These are phyloP conservation scores for Caenorhabditis imperialis DNA, from an alignment of 2,888 invertebrate genomes.

Conservation along the genomic window DNA sequence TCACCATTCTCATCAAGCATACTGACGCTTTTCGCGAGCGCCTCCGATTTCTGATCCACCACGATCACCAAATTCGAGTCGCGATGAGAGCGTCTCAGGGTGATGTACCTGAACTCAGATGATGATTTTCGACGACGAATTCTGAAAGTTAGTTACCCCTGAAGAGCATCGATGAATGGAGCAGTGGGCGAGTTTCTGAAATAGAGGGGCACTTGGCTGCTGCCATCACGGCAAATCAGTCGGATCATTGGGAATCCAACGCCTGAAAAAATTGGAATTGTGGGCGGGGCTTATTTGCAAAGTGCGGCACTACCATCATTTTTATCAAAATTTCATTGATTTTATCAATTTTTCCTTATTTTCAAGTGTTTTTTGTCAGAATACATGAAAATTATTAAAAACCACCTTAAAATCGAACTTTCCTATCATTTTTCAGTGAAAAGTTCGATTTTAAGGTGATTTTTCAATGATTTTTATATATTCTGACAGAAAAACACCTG, in stretches of 20 bases:
- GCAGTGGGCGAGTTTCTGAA: constrained; percentile 91
- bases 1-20: constrained; percentile 83
- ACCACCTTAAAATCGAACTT: too few species aligned
- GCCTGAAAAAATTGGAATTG: background rate
- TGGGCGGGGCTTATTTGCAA: too few species aligned
- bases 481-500: too few species aligned
- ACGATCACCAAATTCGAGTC: constrained; percentile 86
- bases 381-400: too few species aligned
- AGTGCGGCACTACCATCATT: too few species aligned
- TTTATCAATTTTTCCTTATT: too few species aligned
- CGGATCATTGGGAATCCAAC: constrained; percentile 69
- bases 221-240: constrained; percentile 85
- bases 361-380: too few species aligned
- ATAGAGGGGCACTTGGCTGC: constrained; percentile 87
- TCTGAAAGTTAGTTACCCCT: constrained; percentile 76
- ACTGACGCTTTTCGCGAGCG: constrained; percentile 88
- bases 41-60: constrained; percentile 82
- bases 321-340: too few species aligned
- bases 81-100: constrained; percentile 82
- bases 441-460: too few species aligned
- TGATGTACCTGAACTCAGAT: constrained; percentile 67
- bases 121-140: constrained; percentile 78
- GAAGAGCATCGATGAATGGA: constrained; percentile 82
- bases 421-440: too few species aligned
- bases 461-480: too few species aligned